Percentiles rank a stretch among this genome's conserved stretches.
Conservation (phyloP, 1,140 invertebrate genomes). For the Caenorhabditis tropicalis region DNA sequence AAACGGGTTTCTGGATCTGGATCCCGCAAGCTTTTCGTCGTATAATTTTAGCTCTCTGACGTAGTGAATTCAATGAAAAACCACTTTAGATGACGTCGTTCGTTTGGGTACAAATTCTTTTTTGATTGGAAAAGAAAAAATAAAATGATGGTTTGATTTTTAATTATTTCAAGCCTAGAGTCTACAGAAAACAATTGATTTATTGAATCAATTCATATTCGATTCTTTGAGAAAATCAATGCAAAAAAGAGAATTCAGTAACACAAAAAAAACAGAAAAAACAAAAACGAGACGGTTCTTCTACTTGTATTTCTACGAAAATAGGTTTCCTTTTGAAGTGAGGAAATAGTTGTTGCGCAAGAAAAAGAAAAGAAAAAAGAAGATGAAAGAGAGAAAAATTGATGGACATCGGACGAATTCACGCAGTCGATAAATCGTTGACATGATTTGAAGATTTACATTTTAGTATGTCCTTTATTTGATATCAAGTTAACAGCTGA, state of each 20-base stretch:
- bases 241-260: not conserved
- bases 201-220: not conserved
- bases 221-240: not conserved
- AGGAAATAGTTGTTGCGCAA: constrained; percentile 5
- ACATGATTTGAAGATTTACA: constrained; percentile 9
- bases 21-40: not conserved
- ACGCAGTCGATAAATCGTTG: constrained; percentile 21
- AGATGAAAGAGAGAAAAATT: not conserved
- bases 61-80: constrained; percentile 19
- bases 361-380: constrained; percentile 1
- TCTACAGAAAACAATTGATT: not conserved
- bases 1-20: constrained; percentile 35
- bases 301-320: not conserved
- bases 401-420: not conserved
- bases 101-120: not conserved
- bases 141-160: constrained; percentile 39
- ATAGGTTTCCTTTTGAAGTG: not conserved
- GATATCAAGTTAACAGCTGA: no score
- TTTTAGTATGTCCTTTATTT: no score
- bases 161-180: not conserved
- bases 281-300: constrained; percentile 9
- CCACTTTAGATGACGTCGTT: not conserved
- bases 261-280: not conserved
- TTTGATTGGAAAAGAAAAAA: not conserved
- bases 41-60: constrained; percentile 34